These are phyloP conservation scores for Athalia rosae DNA, from an alignment of 2,888 invertebrate species.

Conservation along the genomic window DNA sequence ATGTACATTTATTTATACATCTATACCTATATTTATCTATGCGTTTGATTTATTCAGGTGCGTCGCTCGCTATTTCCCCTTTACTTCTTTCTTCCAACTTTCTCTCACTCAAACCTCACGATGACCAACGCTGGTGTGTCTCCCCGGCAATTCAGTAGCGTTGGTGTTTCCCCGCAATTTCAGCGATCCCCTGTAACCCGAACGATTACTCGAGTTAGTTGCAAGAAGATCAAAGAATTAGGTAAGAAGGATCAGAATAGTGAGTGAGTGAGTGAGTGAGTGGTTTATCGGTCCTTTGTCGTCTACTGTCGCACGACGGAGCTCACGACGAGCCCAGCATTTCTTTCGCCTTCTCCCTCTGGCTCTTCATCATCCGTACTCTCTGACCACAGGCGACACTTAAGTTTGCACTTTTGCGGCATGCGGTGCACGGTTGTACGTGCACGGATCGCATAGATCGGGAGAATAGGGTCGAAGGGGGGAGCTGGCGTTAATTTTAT, in stretches of 20 bases:
- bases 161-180: neutral
- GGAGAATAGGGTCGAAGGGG: too few relatives aligned
- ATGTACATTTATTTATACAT: too few relatives aligned
- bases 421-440: neutral
- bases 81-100: conserved; percentile 14
- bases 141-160: conserved; percentile 41
- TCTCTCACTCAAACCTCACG: conserved; percentile 35
- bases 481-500: too few relatives aligned
- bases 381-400: neutral
- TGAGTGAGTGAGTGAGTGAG: too few relatives aligned
- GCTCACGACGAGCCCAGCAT: neutral
- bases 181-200: conserved; percentile 26
- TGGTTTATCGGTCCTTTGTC: conserved; percentile 2
- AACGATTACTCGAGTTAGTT: conserved; percentile 10
- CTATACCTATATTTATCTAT: too few relatives aligned
- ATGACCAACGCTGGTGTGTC: conserved; percentile 36
- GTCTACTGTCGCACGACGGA: conserved; percentile 3
- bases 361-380: neutral
- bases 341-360: neutral
- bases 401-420: neutral
- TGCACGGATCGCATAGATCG: too few relatives aligned
- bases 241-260: too few relatives aligned
- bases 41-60: too few relatives aligned
- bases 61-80: too few relatives aligned
- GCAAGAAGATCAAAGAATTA: too few relatives aligned